Evolutionary conservation across 2,113 vertebrate species (phyloP), one percentile per base, ranked within the genome.

Genomic region (Arvicanthis niloticus): DNA sequence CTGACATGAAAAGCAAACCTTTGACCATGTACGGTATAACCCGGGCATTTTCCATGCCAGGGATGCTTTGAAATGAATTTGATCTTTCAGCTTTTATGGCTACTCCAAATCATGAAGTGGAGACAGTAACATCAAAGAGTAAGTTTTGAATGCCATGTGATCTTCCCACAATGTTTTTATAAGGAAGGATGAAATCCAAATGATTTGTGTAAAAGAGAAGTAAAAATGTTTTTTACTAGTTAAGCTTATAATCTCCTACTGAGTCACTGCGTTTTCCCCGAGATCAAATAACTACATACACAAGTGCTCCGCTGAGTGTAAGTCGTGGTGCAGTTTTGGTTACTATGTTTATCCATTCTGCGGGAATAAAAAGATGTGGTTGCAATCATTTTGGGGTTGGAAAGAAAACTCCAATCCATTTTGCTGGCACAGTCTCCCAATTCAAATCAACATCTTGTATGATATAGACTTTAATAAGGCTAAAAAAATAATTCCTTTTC

Each of bases 101-200:
- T 91, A 56, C 82, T 97, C 92, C 77, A 78, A 67, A 95, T 84
- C 12, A 51, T 42, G 94, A 81, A 96, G 42, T 58, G 94, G 85
- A 34, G 26, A 87, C 24, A 84, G 45, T 60, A 24, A 76, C 70
- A 72, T 93, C 53, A 95, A 93, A 97, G 68, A 68, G 72, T 40
- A 21, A 93, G 65, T 89, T 96, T 87, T 73, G 90, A 93, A 91
- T 93, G 42, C 16, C 56, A 93, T 62, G 78, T 62, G 96, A 78
- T 94, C 76, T 92, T 93, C 19, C 34, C 73, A 70, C 21, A 70
- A 48, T 19, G 94, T 76, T 89, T 95, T 96, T 95, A 88, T 70
- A 96, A 73, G 67, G 62, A 94, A 96, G 51, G 90, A 75, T 89
- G 40, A 91, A 81, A 84, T 92, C 56, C 91, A 94, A 97, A 84